Percentiles rank a stretch among this genome's conserved stretches.
Conservation (phyloP, 2,113 vertebrate genomes). For the Riparia riparia region DNA sequence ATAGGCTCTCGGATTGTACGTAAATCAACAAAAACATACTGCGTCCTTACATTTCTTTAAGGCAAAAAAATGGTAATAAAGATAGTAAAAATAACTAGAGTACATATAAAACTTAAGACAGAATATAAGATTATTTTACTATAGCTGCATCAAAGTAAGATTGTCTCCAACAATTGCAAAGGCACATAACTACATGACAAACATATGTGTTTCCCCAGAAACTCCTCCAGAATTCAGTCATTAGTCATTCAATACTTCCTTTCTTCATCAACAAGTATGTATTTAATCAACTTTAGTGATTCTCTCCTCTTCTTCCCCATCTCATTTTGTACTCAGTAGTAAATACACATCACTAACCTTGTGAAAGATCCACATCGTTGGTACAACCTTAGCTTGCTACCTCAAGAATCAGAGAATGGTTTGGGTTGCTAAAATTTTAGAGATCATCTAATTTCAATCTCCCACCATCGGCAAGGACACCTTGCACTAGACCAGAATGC, state of each 20-base stretch:
- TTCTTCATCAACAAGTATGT: neutral
- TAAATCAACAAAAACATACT: neutral
- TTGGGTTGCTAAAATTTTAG: neutral
- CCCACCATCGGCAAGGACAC: too few species aligned
- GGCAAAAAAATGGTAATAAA: neutral
- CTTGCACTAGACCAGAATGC: neutral
- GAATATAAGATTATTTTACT: neutral
- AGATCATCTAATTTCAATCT: neutral
- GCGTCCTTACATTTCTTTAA: neutral
- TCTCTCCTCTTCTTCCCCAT: neutral
- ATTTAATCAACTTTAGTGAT: neutral
- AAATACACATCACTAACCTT: neutral
- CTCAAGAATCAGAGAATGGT: neutral
- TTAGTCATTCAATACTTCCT: neutral
- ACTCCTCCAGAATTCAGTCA: neutral
- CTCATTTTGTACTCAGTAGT: neutral
- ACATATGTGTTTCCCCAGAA: neutral
- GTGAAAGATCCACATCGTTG: neutral
- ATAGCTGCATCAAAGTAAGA: neutral
- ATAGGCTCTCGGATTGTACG: neutral
- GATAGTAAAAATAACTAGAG: neutral
- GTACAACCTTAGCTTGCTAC: neutral
- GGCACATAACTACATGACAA: neutral
- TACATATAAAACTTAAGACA: neutral
- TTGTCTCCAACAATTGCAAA: neutral